phyloP scores from a whole-genome alignment of 2,888 invertebrate genomes.

The Spialia ferax region DNA sequence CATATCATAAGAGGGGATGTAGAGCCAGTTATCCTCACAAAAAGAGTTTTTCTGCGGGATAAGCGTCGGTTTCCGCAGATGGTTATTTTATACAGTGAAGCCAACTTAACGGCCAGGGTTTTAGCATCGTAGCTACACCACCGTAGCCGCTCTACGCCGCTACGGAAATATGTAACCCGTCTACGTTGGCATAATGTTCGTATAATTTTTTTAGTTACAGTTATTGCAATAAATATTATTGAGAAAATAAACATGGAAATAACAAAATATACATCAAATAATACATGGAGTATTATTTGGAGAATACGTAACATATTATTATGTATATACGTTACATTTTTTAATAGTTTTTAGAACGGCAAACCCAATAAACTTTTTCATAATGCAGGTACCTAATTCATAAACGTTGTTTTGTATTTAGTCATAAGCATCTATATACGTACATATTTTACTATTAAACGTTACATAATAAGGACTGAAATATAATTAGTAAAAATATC shows the following conservation, averaged over 20 bases:
- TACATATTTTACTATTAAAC: no score
- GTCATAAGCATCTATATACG: no score
- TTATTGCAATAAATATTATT: background rate
- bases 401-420: background rate
- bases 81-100: conserved; percentile 85
- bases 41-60: conserved; percentile 82
- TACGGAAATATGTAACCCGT: conserved; percentile 28
- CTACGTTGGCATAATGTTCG: conserved; percentile 25
- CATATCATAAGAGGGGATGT: conserved; percentile 85
- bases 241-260: background rate
- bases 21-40: conserved; percentile 81
- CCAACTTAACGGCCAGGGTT: conserved; percentile 74
- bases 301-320: no score
- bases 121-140: conserved; percentile 50
- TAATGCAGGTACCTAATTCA: background rate
- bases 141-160: conserved; percentile 53
- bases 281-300: no score
- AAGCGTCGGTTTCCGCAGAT: conserved; percentile 79
- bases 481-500: no score
- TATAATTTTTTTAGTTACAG: conserved; percentile 23
- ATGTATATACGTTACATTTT: no score
- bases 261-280: no score
- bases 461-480: no score
- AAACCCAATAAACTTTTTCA: background rate
- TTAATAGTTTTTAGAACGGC: background rate